Conservation (phyloP, 2,113 vertebrate genomes). For the Rattus rattus region DNA sequence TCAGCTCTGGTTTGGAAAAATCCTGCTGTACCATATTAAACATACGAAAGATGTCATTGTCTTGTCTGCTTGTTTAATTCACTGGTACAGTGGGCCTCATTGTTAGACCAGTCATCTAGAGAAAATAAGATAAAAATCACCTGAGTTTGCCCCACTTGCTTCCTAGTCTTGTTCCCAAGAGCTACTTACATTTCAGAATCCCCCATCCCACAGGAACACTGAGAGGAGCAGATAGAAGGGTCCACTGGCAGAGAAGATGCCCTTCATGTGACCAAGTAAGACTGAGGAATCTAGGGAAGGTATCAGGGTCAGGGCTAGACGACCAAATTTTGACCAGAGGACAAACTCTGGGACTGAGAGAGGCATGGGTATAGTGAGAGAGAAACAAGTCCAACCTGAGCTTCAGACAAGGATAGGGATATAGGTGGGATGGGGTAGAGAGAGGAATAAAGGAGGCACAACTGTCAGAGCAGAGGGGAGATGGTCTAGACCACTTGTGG, state of each 20-base stretch:
- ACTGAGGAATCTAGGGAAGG: too few relatives aligned
- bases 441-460: too few relatives aligned
- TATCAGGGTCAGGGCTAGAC: neutral
- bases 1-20: slow-evolving; percentile 78
- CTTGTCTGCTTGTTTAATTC: slow-evolving; percentile 38
- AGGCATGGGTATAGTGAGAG: neutral
- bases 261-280: too few relatives aligned
- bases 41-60: slow-evolving; percentile 66
- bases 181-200: neutral
- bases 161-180: neutral
- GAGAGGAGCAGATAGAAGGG: neutral
- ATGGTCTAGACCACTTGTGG: neutral
- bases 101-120: neutral
- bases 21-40: slow-evolving; percentile 84
- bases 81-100: neutral
- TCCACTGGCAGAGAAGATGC: neutral
- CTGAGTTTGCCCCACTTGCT: neutral
- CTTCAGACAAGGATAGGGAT: neutral
- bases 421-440: neutral
- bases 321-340: neutral
- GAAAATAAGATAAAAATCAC: neutral
- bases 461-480: neutral
- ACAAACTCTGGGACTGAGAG: neutral
- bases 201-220: neutral
- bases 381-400: neutral